phyloP scores from a whole-genome alignment of 2,888 invertebrate genomes.

The Melipona beecheii region DNA sequence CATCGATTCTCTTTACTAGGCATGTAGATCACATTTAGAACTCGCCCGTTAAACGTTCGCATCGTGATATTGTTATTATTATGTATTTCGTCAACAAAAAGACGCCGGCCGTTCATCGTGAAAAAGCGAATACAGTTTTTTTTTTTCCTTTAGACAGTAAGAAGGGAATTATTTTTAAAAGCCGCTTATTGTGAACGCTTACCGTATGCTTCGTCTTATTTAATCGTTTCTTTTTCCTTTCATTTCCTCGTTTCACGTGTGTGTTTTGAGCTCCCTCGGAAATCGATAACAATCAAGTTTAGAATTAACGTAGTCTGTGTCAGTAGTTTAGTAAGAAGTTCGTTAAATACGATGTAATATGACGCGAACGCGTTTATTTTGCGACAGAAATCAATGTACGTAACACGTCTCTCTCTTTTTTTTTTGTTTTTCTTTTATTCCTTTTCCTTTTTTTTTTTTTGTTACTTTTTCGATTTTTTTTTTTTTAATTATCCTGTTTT shows the following conservation, averaged over 20 bases:
- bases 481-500: not conserved
- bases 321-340: slow-evolving; percentile 4
- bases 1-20: slow-evolving; percentile 34
- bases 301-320: slow-evolving; percentile 3
- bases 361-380: not conserved
- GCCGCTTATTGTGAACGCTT: slow-evolving; percentile 10
- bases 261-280: not conserved
- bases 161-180: slow-evolving; percentile 13
- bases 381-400: slow-evolving; percentile 2
- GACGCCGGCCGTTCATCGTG: slow-evolving; percentile 37
- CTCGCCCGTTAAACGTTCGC: slow-evolving; percentile 23
- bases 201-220: slow-evolving; percentile 16
- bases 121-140: not conserved
- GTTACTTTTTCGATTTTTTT: not conserved
- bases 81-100: slow-evolving; percentile 18
- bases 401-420: too few species aligned
- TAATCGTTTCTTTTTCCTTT: not conserved
- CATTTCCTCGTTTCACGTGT: not conserved
- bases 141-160: not conserved
- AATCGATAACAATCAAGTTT: slow-evolving; percentile 16
- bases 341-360: not conserved
- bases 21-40: slow-evolving; percentile 39
- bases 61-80: not conserved
- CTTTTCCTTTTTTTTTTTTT: not conserved
- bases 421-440: not conserved